Percentiles rank a stretch among this genome's conserved stretches.
Evolutionary conservation across 2,113 vertebrate species (phyloP).

Genomic region (Vireo altiloquus): DNA sequence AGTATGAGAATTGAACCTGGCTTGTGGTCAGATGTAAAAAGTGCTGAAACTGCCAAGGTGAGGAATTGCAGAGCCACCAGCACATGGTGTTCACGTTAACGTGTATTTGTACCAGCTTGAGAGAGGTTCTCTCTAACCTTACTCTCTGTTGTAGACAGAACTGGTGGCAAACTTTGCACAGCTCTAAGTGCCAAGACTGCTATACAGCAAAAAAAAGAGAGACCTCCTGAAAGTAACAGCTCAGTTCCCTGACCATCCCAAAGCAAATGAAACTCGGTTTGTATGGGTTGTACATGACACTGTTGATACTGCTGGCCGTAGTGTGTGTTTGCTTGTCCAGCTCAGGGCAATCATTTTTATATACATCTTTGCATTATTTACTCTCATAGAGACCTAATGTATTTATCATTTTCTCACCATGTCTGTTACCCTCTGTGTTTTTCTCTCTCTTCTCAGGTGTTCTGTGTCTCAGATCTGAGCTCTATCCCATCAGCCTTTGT

Average conservation of each 20-base stretch:
- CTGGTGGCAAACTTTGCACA: not conserved
- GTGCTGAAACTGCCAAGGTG: not conserved
- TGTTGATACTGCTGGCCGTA: not conserved
- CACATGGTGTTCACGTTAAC: accelerated
- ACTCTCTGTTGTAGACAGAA: not conserved
- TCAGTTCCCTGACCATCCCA: not conserved
- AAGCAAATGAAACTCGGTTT: not conserved
- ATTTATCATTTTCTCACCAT: conserved; percentile 79
- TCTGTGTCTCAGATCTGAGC: conserved; percentile 88
- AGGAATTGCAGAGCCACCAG: not conserved
- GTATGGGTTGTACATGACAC: not conserved
- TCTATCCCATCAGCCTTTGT: conserved; percentile 87
- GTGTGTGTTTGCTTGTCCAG: not conserved
- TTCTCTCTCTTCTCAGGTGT: conserved; percentile 91
- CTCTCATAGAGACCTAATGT: conserved; percentile 72
- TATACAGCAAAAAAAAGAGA: not conserved
- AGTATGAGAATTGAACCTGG: not conserved
- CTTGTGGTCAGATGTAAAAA: not conserved
- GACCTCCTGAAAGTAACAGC: not conserved
- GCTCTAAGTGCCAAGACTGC: not conserved
- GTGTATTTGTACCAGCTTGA: not conserved
- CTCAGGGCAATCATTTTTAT: conserved; percentile 64
- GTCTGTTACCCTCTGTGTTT: conserved; percentile 80
- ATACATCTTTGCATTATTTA: conserved; percentile 73
- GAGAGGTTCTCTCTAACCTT: not conserved